Evolutionary conservation across 2,888 invertebrate species (phyloP).

Genomic region (Tenthredo distinguenda): DNA sequence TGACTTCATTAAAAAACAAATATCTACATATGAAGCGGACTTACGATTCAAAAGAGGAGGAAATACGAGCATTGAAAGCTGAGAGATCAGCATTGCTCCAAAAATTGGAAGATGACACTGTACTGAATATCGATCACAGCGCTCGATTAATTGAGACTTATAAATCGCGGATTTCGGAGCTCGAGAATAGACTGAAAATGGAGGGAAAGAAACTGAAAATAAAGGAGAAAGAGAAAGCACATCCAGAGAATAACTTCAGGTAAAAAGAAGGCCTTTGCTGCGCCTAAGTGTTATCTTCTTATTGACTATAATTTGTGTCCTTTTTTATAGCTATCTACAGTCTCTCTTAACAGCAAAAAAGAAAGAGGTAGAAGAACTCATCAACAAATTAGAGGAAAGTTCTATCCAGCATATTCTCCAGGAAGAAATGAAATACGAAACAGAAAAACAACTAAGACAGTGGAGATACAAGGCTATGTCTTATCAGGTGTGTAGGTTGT

Average conservation of each 20-base stretch:
- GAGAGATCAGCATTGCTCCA: constrained; percentile 63
- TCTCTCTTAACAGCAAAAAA: constrained; percentile 62
- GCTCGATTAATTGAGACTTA: constrained; percentile 65
- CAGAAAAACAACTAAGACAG: constrained; percentile 61
- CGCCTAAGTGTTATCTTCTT: background rate
- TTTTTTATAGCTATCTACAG: constrained; percentile 67
- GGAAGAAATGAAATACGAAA: constrained; percentile 63
- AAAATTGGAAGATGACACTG: constrained; percentile 65
- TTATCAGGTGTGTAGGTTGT: constrained; percentile 61
- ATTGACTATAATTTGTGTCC: background rate
- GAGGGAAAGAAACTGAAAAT: constrained; percentile 60
- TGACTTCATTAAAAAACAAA: constrained; percentile 63
- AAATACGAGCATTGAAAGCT: constrained; percentile 64
- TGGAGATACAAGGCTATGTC: constrained; percentile 66
- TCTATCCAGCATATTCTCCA: constrained; percentile 64
- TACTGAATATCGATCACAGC: constrained; percentile 61
- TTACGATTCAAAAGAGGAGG: constrained; percentile 62
- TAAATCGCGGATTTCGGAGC: constrained; percentile 65
- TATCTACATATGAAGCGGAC: constrained; percentile 65
- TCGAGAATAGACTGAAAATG: constrained; percentile 66
- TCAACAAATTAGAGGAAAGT: constrained; percentile 65
- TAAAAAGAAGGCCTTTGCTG: constrained; percentile 42
- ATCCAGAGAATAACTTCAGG: constrained; percentile 54
- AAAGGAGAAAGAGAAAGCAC: constrained; percentile 46
- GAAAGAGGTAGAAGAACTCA: constrained; percentile 67